Conservation (phyloP, 2,888 invertebrate genomes). For the Pandemis corylana region DNA sequence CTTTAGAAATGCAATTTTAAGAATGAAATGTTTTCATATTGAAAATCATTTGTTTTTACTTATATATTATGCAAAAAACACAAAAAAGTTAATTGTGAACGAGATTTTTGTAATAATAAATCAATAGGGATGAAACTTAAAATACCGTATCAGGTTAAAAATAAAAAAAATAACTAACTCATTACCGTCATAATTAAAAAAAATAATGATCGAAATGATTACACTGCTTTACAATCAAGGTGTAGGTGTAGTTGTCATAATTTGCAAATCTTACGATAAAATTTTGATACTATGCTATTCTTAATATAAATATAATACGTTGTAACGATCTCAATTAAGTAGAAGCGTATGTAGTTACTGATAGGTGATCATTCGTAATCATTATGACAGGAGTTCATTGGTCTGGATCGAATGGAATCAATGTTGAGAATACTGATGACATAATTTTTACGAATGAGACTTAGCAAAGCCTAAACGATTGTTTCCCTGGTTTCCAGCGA, state of each 20-base stretch:
- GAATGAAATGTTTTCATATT: conserved; percentile 73
- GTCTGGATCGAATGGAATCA: conserved; percentile 43
- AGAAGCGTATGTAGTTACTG: conserved; percentile 80
- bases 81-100: conserved; percentile 58
- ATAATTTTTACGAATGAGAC: conserved; percentile 60
- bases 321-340: conserved; percentile 80
- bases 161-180: conserved; percentile 61
- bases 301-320: conserved; percentile 83
- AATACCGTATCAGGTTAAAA: conserved; percentile 66
- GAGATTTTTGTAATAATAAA: conserved; percentile 56
- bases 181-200: conserved; percentile 57
- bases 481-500: conserved; percentile 60
- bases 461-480: conserved; percentile 61
- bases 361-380: conserved; percentile 62
- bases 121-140: conserved; percentile 69
- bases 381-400: conserved; percentile 53
- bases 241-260: conserved; percentile 77
- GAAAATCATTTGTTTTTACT: conserved; percentile 70
- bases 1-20: conserved; percentile 84
- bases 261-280: conserved; percentile 74
- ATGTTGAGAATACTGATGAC: conserved; percentile 42
- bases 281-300: conserved; percentile 79
- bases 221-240: conserved; percentile 58
- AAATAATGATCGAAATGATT: conserved; percentile 54
- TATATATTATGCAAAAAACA: conserved; percentile 80